Percentiles rank a stretch among this genome's conserved stretches.
Conservation (phyloP, 2,797 vertebrate species). For the Cirrhinus molitorella region DNA sequence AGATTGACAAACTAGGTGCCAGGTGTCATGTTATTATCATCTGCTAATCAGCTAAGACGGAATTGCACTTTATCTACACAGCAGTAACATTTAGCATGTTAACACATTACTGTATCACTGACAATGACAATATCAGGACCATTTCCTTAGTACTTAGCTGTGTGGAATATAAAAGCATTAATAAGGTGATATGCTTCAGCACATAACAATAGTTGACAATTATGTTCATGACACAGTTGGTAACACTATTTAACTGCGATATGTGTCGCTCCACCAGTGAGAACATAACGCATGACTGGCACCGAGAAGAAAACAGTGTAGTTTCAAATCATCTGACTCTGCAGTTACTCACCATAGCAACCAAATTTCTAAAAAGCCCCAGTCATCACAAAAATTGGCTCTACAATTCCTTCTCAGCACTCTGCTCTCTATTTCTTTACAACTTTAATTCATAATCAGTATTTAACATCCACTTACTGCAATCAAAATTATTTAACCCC, state of each 20-base stretch:
- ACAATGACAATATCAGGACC: background rate
- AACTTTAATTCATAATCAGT: background rate
- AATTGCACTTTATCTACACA: background rate
- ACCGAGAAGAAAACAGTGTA: conserved; percentile 16
- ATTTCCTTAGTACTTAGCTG: background rate
- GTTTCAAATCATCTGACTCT: conserved; percentile 39
- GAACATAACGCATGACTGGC: conserved; percentile 14
- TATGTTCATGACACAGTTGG: conserved; percentile 12
- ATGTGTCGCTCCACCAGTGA: background rate
- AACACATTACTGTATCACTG: conserved; percentile 5
- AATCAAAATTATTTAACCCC: too few species aligned
- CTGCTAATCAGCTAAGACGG: background rate
- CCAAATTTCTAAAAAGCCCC: conserved; percentile 18
- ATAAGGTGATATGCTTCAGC: background rate
- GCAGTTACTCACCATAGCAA: conserved; percentile 64
- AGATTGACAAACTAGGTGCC: background rate
- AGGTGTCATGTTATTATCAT: background rate
- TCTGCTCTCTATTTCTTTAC: background rate
- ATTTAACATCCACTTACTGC: too few species aligned
- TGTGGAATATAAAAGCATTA: background rate
- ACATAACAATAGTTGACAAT: conserved; percentile 9
- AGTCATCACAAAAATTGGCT: conserved; percentile 34
- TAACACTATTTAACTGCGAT: conserved; percentile 7
- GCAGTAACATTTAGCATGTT: background rate
- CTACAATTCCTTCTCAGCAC: background rate